Evolutionary conservation across 2,888 invertebrate species (phyloP).

Genomic region (Isotomurus palustris): DNA sequence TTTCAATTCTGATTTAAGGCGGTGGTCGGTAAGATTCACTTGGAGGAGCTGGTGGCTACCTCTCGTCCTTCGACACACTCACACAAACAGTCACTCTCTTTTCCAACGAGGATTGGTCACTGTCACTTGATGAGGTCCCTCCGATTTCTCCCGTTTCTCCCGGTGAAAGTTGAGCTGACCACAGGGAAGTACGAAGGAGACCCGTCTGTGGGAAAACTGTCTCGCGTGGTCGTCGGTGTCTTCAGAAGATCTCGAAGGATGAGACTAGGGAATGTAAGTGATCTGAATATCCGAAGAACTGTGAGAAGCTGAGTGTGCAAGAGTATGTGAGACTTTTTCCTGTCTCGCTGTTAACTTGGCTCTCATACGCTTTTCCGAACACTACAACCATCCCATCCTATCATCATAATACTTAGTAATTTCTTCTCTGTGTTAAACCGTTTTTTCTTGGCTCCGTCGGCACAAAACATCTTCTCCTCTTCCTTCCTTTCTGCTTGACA

Average conservation of each 20-base stretch:
- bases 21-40: too few species aligned
- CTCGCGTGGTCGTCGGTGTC: too few species aligned
- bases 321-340: neutral
- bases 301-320: neutral
- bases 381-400: neutral
- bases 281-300: neutral
- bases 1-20: too few species aligned
- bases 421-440: too few species aligned
- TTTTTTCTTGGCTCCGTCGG: constrained; percentile 5
- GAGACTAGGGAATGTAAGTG: constrained; percentile 5
- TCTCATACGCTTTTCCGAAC: neutral
- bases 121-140: too few species aligned
- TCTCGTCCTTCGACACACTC: too few species aligned
- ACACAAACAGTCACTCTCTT: too few species aligned
- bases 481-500: neutral
- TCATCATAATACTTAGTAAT: neutral
- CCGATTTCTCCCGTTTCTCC: too few species aligned
- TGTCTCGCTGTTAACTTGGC: neutral
- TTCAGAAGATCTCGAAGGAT: too few species aligned
- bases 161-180: neutral
- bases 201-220: too few species aligned
- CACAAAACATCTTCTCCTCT: neutral
- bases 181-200: neutral
- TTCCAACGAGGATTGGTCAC: too few species aligned
- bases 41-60: too few species aligned